Base-by-base conservation (phyloP, 2,797 vertebrate genomes). In the Phalanger gymnotis region DNA sequence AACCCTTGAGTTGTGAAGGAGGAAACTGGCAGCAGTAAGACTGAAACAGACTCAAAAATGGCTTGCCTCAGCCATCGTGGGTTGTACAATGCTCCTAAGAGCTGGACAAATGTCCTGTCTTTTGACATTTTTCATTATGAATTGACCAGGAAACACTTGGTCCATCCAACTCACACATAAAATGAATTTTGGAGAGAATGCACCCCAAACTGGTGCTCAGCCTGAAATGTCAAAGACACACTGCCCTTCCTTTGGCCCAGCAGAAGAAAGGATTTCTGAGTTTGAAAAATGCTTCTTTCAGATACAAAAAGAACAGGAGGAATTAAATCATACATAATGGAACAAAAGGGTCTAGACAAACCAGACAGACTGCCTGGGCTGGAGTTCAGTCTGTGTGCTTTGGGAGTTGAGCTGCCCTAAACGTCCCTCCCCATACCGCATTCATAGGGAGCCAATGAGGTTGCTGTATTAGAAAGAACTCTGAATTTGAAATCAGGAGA, bases 201-300 rank as follows among this genome's bases (percentile, higher is more conserved):
- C 34, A 66, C 31, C 34, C 34, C 61, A 66, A 94, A 95, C 30
- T 57, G 55, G 54, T 53, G 55, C 92, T 94, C 51, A 91, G 30
- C 53, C 53, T 53, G 11, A 94, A 93, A 95, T 93, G 91, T 94
- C 89, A 89, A 94, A 54, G 92, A 53, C 52, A 54, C 91, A 94
- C 95, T 94, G 3, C 91, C 40, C 25, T 73, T 93, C 89, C 81
- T 94, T 91, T 90, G 94, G 53, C 27, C 90, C 34, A 93, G 5
- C 87, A 40, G 13, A 57, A 93, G 53, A 96, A 93, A 96, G 93
- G 30, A 95, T 91, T n/a, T 56, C 53, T 90, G 89, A 94, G 91
- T 58, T n/a, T 66, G 34, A 66, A 66, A 66, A 66, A n/a, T n/a
- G 16, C 34, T n/a, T 10, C 61, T 66, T n/a, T 66, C 61, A 19